These are phyloP conservation scores for Sphyrna mokarran DNA, from an alignment of 2,113 vertebrate species.

Conservation along the genomic window DNA sequence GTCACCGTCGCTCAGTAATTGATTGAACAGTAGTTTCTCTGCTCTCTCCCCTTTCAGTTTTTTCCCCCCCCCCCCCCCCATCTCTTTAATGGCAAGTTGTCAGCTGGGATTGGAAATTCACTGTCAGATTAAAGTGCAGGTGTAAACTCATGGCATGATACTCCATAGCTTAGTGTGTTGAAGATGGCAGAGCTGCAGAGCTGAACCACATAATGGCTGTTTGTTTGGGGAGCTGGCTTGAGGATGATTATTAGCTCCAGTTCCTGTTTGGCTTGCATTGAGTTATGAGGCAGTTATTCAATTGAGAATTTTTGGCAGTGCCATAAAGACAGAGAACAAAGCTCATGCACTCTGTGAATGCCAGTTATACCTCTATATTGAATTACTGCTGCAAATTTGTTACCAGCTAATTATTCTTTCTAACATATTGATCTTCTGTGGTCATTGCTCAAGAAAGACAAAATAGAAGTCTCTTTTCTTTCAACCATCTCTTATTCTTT, in stretches of 20 bases:
- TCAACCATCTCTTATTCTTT: not conserved
- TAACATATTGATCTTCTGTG: not conserved
- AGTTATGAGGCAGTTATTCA: not conserved
- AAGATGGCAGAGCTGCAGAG: not conserved
- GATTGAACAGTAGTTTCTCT: not conserved
- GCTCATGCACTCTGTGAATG: not conserved
- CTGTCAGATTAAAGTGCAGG: not conserved
- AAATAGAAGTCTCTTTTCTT: not conserved
- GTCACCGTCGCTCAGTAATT: not conserved
- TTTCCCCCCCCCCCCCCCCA: not conserved
- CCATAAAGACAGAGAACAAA: constrained; percentile 8
- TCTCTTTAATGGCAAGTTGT: not conserved
- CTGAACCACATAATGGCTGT: not conserved
- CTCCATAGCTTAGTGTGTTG: not conserved
- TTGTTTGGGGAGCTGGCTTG: not conserved
- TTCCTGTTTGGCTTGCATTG: not conserved
- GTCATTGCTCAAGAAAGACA: not conserved
- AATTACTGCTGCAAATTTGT: not conserved
- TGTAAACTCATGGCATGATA: not conserved
- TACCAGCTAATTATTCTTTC: not conserved
- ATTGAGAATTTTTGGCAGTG: not conserved
- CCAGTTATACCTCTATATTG: not conserved
- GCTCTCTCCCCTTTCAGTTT: not conserved
- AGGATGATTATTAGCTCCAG: not conserved
- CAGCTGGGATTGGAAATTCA: not conserved